Evolutionary conservation across 2,888 invertebrate genomes (phyloP).

Genomic region (Apoderus coryli): DNA sequence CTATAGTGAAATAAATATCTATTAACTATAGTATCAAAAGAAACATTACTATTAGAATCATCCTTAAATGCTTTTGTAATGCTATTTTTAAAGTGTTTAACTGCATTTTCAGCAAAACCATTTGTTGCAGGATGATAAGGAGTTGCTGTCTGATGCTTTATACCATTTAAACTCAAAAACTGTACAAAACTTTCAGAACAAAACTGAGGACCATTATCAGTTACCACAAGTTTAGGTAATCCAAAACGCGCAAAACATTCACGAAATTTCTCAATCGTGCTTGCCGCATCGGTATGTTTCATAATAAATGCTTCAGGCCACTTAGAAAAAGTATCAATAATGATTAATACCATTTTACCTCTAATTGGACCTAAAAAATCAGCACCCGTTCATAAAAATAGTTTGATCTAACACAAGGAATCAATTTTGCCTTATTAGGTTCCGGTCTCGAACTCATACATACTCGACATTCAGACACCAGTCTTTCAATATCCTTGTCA

Average conservation of each 20-base stretch:
- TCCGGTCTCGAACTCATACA: conserved; percentile 2
- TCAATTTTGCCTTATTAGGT: conserved; percentile 4
- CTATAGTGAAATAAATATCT: conserved; percentile 13
- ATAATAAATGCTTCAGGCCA: conserved; percentile 17
- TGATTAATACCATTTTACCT: conserved; percentile 10
- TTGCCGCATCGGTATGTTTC: conserved; percentile 5
- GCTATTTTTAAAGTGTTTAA: conserved; percentile 12
- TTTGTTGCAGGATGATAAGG: conserved; percentile 14
- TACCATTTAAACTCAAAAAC: conserved; percentile 16
- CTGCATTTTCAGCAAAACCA: conserved; percentile 14
- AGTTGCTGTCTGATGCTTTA: conserved; percentile 19
- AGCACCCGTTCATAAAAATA: conserved; percentile 15
- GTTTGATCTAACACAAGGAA: conserved; percentile 6
- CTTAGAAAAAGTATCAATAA: conserved; percentile 29
- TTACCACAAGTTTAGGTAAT: conserved; percentile 17
- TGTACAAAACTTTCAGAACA: conserved; percentile 16
- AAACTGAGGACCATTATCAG: conserved; percentile 20
- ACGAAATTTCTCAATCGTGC: conserved; percentile 6
- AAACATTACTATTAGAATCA: conserved; percentile 3
- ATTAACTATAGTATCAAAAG: conserved; percentile 8
- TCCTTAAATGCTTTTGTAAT: conserved; percentile 9
- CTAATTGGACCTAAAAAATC: conserved; percentile 29
- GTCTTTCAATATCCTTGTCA: conserved; percentile 6
- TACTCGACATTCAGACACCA: conserved; percentile 2
- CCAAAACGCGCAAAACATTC: conserved; percentile 9